Conservation (phyloP, 1,140 invertebrate species). For the Holcopasites calliopsidis region DNA sequence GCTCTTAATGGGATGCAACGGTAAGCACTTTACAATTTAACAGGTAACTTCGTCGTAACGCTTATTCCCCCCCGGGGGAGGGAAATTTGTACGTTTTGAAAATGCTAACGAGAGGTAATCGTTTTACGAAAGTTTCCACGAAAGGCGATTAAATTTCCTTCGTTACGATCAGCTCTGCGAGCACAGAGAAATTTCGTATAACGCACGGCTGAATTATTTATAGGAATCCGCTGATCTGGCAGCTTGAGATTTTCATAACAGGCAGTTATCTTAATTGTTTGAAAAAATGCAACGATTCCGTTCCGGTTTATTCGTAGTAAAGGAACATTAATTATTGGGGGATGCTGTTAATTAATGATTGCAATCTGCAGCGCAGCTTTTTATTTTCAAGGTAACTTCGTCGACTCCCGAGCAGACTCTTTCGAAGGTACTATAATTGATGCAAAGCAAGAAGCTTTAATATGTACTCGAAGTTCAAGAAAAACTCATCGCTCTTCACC, state of each 20-base stretch:
- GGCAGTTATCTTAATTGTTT: neutral
- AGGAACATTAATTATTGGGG: no score
- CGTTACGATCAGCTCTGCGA: no score
- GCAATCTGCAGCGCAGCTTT: no score
- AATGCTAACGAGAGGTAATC: neutral
- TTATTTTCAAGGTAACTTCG: no score
- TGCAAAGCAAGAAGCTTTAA: no score
- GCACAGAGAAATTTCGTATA: no score
- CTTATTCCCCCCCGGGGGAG: no score
- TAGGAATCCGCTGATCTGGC: neutral
- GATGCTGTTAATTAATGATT: slow-evolving; percentile 26
- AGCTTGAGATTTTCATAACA: neutral
- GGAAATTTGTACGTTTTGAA: neutral
- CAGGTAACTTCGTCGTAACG: neutral
- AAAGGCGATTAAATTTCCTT: neutral
- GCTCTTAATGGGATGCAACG: neutral
- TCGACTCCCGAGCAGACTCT: no score
- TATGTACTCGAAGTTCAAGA: no score
- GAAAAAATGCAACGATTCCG: slow-evolving; percentile 30
- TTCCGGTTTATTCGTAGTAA: no score
- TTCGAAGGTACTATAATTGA: no score
- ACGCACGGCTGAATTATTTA: neutral
- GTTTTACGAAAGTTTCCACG: neutral
- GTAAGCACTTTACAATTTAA: slow-evolving; percentile 15
- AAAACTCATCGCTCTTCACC: no score